Evolutionary conservation across 2,888 invertebrate genomes (phyloP).

Genomic region (Platycheirus rosarum): DNA sequence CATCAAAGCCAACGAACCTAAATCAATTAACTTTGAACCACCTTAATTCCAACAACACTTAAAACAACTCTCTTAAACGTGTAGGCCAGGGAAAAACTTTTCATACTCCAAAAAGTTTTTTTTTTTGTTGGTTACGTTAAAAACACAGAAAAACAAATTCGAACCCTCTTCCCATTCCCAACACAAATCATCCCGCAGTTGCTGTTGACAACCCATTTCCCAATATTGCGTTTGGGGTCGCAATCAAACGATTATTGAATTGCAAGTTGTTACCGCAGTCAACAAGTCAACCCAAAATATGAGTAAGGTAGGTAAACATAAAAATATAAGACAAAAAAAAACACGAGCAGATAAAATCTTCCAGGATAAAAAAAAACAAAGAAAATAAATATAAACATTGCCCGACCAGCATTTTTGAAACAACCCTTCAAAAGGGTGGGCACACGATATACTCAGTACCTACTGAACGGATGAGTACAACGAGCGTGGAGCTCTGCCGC

Average conservation of each 20-base stretch:
- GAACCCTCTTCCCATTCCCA: conserved; percentile 29
- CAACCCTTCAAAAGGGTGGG: conserved; percentile 52
- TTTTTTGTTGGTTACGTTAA: neutral
- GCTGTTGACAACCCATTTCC: conserved; percentile 71
- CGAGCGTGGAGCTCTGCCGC: neutral
- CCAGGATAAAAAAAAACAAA: conserved; percentile 12
- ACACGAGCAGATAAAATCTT: conserved; percentile 14
- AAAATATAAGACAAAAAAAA: conserved; percentile 30
- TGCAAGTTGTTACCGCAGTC: conserved; percentile 74
- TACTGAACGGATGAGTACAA: too few species aligned
- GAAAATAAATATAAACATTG: too few species aligned
- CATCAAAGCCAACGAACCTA: too few species aligned
- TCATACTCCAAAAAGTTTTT: conserved; percentile 19
- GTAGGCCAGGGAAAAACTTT: conserved; percentile 15
- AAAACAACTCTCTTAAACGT: too few species aligned
- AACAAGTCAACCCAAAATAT: conserved; percentile 72
- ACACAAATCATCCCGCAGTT: conserved; percentile 70
- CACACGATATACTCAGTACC: conserved; percentile 24
- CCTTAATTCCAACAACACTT: too few species aligned
- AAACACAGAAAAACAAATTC: conserved; percentile 1
- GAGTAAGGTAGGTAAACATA: conserved; percentile 52
- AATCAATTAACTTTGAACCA: too few species aligned
- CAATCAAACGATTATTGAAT: conserved; percentile 74
- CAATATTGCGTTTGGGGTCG: conserved; percentile 73
- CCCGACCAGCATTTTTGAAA: conserved; percentile 20